A percentile compares a stretch with the other conserved stretches of the same genome.
Conservation (phyloP, 2,888 invertebrate genomes). For the Latheticus oryzae region DNA sequence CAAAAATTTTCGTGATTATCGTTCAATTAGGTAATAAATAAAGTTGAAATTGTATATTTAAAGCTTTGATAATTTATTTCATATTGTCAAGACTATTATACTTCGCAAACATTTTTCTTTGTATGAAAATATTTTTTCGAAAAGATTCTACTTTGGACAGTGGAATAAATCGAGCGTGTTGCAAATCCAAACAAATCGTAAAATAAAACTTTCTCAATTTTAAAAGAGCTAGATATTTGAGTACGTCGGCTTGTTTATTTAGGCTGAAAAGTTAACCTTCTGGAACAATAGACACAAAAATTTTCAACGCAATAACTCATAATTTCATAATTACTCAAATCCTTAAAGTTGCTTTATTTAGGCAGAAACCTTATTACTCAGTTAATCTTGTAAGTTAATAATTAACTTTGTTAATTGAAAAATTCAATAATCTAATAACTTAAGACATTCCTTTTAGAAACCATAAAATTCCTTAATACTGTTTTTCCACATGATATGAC, state of each 20-base stretch:
- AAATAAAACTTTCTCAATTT: slow-evolving; percentile 22
- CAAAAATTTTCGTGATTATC: slow-evolving; percentile 27
- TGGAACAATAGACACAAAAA: no score
- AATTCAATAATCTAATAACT: slow-evolving; percentile 28
- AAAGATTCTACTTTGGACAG: slow-evolving; percentile 12
- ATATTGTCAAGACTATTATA: neutral
- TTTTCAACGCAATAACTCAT: no score
- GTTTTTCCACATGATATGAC: slow-evolving; percentile 11
- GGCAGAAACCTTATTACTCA: slow-evolving; percentile 7
- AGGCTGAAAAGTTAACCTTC: slow-evolving; percentile 1
- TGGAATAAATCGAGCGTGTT: slow-evolving; percentile 13
- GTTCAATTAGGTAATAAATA: slow-evolving; percentile 33
- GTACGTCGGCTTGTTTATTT: slow-evolving; percentile 13
- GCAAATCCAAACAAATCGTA: slow-evolving; percentile 24
- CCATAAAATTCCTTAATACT: slow-evolving; percentile 17
- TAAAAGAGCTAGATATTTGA: slow-evolving; percentile 21
- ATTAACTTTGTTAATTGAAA: slow-evolving; percentile 15
- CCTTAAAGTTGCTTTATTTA: slow-evolving; percentile 4
- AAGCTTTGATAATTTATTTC: no score
- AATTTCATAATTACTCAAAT: no score
- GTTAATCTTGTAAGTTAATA: slow-evolving; percentile 20
- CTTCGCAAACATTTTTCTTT: slow-evolving; percentile 13
- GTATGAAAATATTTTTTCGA: slow-evolving; percentile 8
- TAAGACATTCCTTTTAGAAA: slow-evolving; percentile 15
- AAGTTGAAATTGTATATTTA: neutral